Base-by-base conservation (phyloP, 2,113 vertebrate species). In the Camelus dromedarius region DNA sequence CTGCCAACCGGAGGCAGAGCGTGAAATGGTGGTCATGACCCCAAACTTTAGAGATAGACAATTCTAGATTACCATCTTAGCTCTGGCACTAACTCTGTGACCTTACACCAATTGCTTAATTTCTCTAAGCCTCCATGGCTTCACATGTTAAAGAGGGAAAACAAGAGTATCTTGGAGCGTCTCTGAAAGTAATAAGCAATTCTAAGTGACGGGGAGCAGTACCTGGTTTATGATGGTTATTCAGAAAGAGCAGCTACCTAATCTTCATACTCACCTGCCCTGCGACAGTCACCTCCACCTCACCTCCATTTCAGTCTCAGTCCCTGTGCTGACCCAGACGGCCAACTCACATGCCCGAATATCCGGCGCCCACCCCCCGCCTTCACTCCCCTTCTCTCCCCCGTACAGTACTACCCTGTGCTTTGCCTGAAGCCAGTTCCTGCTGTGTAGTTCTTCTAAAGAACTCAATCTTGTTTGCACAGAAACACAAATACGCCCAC, bases 401-500 rank as follows among this genome's bases (percentile, higher is more conserved):
- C 70, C 70, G 18, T 4, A 32, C 12, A 18, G 5, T 24, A 24
- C 35, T 22, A 54, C 54, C 9, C 42, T 46, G 8, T 28, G 20
- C 77, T 64, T 42, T n/a, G 66, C 64, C 95, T 56, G 19, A 79
- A 93, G 82, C 20, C 93, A 95, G 14, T 28, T 38, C 67, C 89
- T 91, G n/a, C 70, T 95, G 42, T 91, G n/a, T 66, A 50, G 93
- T 95, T 89, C 77, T 94, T 91, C 28, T 84, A 35, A 94, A 95
- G 35, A 18, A 69, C 52, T 72, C 35, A 18, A 42, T 93, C 48
- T 62, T 96, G 48, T 97, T 88, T 54, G 72, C 80, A 50, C 80
- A 84, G 38, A 82, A 82, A 60, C 70, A 81, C 93, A 97, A 91
- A 96, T 38, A 92, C 79, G 70, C 72, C 91, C 95, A 86, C 83